Percentiles rank a stretch among this genome's conserved stretches.
phyloP scores from a whole-genome alignment of 2,797 vertebrate species.

The Notolepis coatsorum region DNA sequence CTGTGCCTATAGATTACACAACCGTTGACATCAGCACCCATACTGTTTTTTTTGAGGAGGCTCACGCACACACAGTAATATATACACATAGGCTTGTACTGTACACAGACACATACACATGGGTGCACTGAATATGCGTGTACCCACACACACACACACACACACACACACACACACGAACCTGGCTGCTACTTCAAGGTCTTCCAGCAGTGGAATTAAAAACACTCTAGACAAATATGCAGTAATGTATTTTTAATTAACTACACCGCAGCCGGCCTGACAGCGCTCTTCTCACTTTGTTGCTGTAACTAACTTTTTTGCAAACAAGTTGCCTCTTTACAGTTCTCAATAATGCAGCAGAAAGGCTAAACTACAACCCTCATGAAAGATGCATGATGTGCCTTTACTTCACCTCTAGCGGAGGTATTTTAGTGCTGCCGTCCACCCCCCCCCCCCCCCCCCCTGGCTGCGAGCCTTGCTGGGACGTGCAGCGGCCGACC shows the following conservation, averaged over 20 bases:
- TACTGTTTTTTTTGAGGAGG: too few species aligned
- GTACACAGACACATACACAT: neutral
- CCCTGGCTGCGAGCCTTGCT: too few species aligned
- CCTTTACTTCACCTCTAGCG: slow-evolving; percentile 38
- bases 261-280: slow-evolving; percentile 2
- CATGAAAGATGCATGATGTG: slow-evolving; percentile 65
- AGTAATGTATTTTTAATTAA: neutral
- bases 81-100: neutral
- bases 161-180: too few species aligned
- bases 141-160: neutral
- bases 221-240: neutral
- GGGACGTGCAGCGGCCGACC: neutral
- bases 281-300: slow-evolving; percentile 14
- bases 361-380: slow-evolving; percentile 51
- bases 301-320: slow-evolving; percentile 60
- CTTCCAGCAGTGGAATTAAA: too few species aligned
- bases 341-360: slow-evolving; percentile 66
- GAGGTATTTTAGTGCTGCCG: slow-evolving; percentile 32
- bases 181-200: too few species aligned
- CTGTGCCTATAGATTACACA: too few species aligned
- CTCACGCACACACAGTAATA: neutral
- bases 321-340: slow-evolving; percentile 55
- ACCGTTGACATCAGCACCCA: too few species aligned
- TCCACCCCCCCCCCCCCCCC: too few species aligned
- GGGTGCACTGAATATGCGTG: too few species aligned